Evolutionary conservation across 2,797 vertebrate species (phyloP).

Genomic region (Betta splendens): DNA sequence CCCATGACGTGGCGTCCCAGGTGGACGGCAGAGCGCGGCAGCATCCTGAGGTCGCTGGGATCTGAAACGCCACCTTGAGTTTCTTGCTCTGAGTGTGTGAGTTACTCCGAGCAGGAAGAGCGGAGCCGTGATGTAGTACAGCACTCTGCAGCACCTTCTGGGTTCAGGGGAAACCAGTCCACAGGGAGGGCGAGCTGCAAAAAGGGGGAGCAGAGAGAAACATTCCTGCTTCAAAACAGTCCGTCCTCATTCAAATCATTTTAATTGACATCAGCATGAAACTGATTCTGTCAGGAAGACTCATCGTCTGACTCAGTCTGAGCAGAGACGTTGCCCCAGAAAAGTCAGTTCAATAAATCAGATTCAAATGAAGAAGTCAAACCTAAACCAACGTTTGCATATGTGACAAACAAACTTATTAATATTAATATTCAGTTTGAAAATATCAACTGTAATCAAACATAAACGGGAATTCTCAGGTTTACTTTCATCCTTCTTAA

Average conservation of each 20-base stretch:
- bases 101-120: slow-evolving; percentile 89
- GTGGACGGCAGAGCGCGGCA: slow-evolving; percentile 83
- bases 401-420: too few species aligned
- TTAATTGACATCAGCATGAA: background rate
- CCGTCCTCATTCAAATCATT: background rate
- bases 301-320: too few species aligned
- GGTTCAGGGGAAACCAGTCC: slow-evolving; percentile 90
- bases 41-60: slow-evolving; percentile 79
- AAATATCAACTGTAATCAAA: too few species aligned
- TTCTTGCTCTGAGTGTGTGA: accelerated
- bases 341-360: too few species aligned
- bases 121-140: slow-evolving; percentile 87
- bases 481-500: too few species aligned
- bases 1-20: slow-evolving; percentile 91
- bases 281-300: background rate
- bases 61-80: accelerated
- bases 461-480: too few species aligned
- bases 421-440: too few species aligned
- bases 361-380: too few species aligned
- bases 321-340: background rate
- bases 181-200: slow-evolving; percentile 85
- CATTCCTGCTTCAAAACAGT: background rate
- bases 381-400: too few species aligned
- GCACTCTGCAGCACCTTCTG: slow-evolving; percentile 88
- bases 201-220: background rate